Percentiles rank a stretch among this genome's conserved stretches.
Evolutionary conservation across 2,797 vertebrate species (phyloP).

Genomic region (Peromyscus melanophrys): DNA sequence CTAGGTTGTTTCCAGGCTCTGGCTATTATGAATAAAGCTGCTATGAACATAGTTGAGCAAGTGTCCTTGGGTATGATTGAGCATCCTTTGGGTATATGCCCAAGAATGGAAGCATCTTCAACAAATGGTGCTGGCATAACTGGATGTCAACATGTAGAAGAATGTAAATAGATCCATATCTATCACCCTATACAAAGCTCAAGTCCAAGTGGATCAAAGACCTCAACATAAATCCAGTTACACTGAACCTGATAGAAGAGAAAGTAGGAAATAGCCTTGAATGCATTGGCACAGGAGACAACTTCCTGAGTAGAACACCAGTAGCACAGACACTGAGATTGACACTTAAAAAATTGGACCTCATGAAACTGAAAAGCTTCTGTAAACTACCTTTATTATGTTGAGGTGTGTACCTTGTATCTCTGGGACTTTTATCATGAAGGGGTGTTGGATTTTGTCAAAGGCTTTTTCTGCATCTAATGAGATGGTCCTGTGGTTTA

Average conservation of each 20-base stretch:
- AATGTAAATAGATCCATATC: neutral
- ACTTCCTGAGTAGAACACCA: too few relatives aligned
- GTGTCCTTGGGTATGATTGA: neutral
- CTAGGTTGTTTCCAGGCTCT: neutral
- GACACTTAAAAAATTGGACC: too few relatives aligned
- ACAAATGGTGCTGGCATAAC: neutral
- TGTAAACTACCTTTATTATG: too few relatives aligned
- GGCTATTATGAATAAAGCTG: neutral
- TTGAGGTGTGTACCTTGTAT: too few relatives aligned
- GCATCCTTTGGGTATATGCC: neutral
- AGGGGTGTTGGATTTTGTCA: neutral
- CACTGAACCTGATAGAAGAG: too few relatives aligned
- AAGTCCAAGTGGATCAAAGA: neutral
- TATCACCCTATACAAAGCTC: neutral
- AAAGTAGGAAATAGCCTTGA: too few relatives aligned
- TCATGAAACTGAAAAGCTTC: too few relatives aligned
- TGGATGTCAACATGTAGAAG: neutral
- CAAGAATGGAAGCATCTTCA: neutral
- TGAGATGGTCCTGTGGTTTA: neutral
- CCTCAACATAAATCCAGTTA: too few relatives aligned
- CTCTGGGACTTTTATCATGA: too few relatives aligned
- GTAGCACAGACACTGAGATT: too few relatives aligned
- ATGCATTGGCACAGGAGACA: too few relatives aligned
- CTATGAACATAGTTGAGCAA: neutral
- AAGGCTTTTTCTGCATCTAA: neutral